A percentile compares a stretch with the other conserved stretches of the same genome.
Evolutionary conservation across 2,888 invertebrate genomes (phyloP).

Genomic region (Drosophila nigritarsus): DNA sequence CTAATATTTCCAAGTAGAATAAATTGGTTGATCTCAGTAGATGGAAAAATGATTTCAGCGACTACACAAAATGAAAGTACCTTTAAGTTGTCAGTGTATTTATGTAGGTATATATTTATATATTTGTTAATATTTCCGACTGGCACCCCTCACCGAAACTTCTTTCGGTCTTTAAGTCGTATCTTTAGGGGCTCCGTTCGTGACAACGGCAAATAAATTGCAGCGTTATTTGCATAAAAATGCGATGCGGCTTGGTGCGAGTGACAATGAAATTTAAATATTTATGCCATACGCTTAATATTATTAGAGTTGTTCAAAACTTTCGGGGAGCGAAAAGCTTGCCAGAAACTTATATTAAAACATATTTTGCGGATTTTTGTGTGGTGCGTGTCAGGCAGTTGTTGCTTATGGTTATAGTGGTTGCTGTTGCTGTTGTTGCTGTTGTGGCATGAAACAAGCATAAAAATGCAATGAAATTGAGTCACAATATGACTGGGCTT

Average conservation of each 20-base stretch:
- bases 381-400: conserved; percentile 61
- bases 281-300: conserved; percentile 81
- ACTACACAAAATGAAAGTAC: too few relatives aligned
- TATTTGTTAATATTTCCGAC: conserved; percentile 70
- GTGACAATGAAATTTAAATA: conserved; percentile 81
- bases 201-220: conserved; percentile 79
- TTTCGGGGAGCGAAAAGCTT: conserved; percentile 37
- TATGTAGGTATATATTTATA: conserved; percentile 52
- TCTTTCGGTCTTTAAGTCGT: conserved; percentile 25
- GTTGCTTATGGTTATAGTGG: conserved; percentile 9
- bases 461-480: conserved; percentile 78
- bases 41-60: conserved; percentile 2
- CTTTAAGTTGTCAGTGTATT: conserved; percentile 31
- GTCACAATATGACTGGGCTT: conserved; percentile 66
- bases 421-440: conserved; percentile 25
- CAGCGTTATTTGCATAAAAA: conserved; percentile 77
- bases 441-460: conserved; percentile 62
- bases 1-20: conserved; percentile 62
- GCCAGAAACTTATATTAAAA: conserved; percentile 74
- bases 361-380: conserved; percentile 75
- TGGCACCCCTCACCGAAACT: conserved; percentile 10
- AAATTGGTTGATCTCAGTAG: neutral
- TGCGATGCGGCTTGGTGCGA: conserved; percentile 67
- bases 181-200: conserved; percentile 60
- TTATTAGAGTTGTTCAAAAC: conserved; percentile 74